Percentiles rank a stretch among this genome's conserved stretches.
Conservation (phyloP, 2,797 vertebrate genomes). For the Benthosema pterotum region DNA sequence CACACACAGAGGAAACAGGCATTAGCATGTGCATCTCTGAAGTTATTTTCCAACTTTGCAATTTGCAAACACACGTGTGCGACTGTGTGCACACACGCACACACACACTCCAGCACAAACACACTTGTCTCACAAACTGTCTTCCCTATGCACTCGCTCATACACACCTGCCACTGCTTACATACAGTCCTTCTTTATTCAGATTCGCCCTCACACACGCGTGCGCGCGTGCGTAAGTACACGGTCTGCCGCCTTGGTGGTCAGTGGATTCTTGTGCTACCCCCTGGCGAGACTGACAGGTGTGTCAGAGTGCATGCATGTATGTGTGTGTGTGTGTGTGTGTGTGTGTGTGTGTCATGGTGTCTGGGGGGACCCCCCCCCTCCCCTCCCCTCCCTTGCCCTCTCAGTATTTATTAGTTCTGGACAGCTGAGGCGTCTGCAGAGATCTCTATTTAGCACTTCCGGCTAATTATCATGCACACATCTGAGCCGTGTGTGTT, state of each 20-base stretch:
- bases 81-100: constrained; percentile 7
- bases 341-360: constrained; percentile 28
- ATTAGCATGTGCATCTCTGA: background rate
- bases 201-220: constrained; percentile 6
- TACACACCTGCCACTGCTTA: constrained; percentile 53
- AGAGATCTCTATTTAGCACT: constrained; percentile 80
- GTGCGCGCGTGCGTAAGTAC: constrained; percentile 13
- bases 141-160: constrained; percentile 17
- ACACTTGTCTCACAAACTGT: constrained; percentile 41
- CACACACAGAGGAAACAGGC: constrained; percentile 1
- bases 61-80: background rate
- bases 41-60: background rate
- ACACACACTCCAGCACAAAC: constrained; percentile 29
- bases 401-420: constrained; percentile 73
- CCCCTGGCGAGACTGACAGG: constrained; percentile 70
- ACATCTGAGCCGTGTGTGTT: constrained; percentile 41
- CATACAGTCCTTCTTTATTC: constrained; percentile 12
- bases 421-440: constrained; percentile 76
- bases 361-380: constrained; percentile 51
- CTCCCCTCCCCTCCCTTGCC: constrained; percentile 46
- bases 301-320: constrained; percentile 54
- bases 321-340: constrained; percentile 39
- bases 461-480: constrained; percentile 65
- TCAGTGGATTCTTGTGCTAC: constrained; percentile 45
- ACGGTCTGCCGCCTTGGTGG: constrained; percentile 49